Conservation (phyloP, 2,113 vertebrate species). For the Mobula hypostoma region DNA sequence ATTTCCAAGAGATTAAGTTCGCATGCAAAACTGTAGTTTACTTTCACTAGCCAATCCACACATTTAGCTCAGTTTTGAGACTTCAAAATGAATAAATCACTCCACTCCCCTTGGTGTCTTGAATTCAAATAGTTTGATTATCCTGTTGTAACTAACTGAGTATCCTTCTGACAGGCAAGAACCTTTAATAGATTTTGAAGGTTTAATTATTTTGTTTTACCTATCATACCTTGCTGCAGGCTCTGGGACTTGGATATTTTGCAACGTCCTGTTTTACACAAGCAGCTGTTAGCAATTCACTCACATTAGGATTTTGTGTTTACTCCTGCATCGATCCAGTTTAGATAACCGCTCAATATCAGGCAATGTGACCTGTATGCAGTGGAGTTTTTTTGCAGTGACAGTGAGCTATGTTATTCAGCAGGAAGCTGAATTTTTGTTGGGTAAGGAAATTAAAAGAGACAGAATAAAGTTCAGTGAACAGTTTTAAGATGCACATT, state of each 20-base stretch:
- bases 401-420: background rate
- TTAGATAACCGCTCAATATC: background rate
- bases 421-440: background rate
- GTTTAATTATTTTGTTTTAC: conserved; percentile 18
- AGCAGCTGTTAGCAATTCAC: conserved; percentile 19
- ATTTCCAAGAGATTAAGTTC: conserved; percentile 31
- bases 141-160: background rate
- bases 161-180: background rate
- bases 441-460: background rate
- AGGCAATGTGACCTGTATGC: background rate
- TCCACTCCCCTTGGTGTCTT: background rate
- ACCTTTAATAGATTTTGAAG: background rate
- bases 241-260: background rate
- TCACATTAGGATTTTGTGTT: background rate
- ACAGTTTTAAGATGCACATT: background rate
- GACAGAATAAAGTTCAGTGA: background rate
- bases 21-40: conserved; percentile 30
- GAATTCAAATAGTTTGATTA: background rate
- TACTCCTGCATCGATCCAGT: background rate
- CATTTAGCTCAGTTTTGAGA: background rate
- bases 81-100: background rate
- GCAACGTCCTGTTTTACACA: background rate
- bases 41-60: conserved; percentile 7
- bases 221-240: background rate
- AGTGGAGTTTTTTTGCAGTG: background rate